Evolutionary conservation across 2,797 vertebrate genomes (phyloP), one percentile per base, ranked within the genome.

Genomic region (Antennarius maculatus): DNA sequence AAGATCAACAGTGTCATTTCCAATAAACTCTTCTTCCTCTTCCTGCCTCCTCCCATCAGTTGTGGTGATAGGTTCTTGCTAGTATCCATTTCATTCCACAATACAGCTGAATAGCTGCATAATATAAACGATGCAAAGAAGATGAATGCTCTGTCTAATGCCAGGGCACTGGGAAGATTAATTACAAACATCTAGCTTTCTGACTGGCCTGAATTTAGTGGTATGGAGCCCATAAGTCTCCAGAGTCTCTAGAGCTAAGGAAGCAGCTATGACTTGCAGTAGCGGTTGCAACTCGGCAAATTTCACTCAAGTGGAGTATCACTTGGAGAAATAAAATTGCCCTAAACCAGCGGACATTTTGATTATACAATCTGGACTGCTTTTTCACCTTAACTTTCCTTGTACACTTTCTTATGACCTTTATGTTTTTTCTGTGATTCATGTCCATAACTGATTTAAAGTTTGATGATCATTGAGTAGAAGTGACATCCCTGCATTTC

Each of bases 1-100:
- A 91, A 91, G 88, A 93, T 90, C 91, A 90, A 89, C 89, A 87
- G 81, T 91, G 91, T 91, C 89, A 83, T 92, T 91, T 85, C 82
- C 88, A 92, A 93, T 93, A 87, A 91, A 91, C 77, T 81, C 81
- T 54, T 87, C 80, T 81, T 87, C 88, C 86, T 86, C 86, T 77
- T 84, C 80, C 83, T 88, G 90, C 86, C 91, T 89, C 86, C 86
- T 92, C 85, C 76, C 83, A 91, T 93, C 86, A 91, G 79, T 82
- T 82, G 78, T 76, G 74, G 82, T 64, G 87, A 87, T 80, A 82
- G 86, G 70, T 82, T 88, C 87, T 81, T 86, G 84, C 84, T 87
- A 79, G 84, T 86, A 87, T 90, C 87, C 83, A 91, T 90, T 88
- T 90, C 86, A 81, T 91, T 92, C 83, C 85, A 89, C 86, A 90